Conservation (phyloP, 1,140 invertebrate genomes). For the Drosophila takahashii region DNA sequence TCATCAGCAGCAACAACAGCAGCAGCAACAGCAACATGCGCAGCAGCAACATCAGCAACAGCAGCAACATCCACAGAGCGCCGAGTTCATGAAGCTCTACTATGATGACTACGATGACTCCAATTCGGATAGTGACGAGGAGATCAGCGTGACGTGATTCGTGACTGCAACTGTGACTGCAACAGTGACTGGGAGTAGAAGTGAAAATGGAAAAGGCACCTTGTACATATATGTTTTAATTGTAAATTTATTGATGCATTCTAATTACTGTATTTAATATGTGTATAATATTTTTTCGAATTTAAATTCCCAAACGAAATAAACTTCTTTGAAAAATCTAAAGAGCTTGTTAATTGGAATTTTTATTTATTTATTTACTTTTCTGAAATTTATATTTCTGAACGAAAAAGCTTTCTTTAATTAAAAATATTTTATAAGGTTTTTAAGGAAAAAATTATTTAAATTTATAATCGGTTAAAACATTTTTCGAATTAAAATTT, state of each 20-base stretch:
- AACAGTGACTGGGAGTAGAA: not conserved
- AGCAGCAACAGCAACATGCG: constrained; percentile 49
- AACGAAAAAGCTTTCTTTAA: too few relatives aligned
- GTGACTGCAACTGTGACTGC: constrained; percentile 15
- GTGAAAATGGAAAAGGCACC: constrained; percentile 1
- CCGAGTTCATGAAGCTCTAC: constrained; percentile 86
- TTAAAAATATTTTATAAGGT: too few relatives aligned
- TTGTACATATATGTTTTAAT: constrained; percentile 73
- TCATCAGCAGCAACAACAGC: constrained; percentile 69
- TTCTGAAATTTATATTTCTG: too few relatives aligned
- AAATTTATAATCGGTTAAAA: too few relatives aligned
- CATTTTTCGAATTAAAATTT: too few relatives aligned
- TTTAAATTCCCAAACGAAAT: constrained; percentile 76
- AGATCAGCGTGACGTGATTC: constrained; percentile 93
- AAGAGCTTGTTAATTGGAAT: not conserved
- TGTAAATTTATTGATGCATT: constrained; percentile 67
- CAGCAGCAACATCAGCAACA: constrained; percentile 25
- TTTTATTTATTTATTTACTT: not conserved
- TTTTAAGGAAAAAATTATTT: too few relatives aligned
- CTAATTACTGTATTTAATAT: constrained; percentile 65
- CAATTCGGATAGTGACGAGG: constrained; percentile 91
- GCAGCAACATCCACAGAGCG: constrained; percentile 45
- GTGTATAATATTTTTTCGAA: constrained; percentile 76
- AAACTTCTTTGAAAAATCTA: constrained; percentile 70
- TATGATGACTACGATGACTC: constrained; percentile 88